These are phyloP conservation scores for Trichomycterus rosablanca DNA, from an alignment of 2,113 vertebrate genomes.

Conservation along the genomic window DNA sequence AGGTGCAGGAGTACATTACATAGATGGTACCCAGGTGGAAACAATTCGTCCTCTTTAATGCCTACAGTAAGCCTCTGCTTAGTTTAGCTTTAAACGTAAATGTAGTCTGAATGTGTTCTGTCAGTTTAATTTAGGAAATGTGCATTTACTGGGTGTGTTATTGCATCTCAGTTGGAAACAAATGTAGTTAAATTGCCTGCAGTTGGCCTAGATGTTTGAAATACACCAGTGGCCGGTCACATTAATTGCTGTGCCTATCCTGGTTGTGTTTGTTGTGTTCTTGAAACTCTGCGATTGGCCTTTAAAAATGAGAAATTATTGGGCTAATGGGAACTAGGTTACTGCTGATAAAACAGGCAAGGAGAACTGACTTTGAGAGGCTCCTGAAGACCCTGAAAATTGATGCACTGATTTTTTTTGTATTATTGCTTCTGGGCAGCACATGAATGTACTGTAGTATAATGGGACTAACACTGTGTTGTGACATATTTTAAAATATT, in stretches of 20 bases:
- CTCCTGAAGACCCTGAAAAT: conserved; percentile 32
- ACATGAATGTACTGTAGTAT: conserved; percentile 8
- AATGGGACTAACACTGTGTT: conserved; percentile 1
- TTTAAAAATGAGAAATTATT: conserved; percentile 30
- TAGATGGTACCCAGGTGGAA: too few species aligned
- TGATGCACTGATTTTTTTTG: conserved; percentile 19
- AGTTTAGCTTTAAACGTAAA: too few species aligned
- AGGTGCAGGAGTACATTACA: too few species aligned
- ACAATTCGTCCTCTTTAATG: too few species aligned
- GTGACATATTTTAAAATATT: not conserved
- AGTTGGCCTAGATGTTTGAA: not conserved
- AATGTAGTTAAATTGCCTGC: not conserved
- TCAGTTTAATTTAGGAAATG: not conserved
- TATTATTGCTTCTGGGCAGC: conserved; percentile 24
- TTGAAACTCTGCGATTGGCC: conserved; percentile 19
- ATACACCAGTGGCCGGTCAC: not conserved
- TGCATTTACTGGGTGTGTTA: not conserved
- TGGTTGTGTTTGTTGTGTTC: conserved; percentile 20
- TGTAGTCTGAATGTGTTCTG: too few species aligned
- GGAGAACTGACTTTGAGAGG: conserved; percentile 32
- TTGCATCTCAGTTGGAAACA: not conserved
- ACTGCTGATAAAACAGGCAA: conserved; percentile 39
- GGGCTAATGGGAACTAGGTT: conserved; percentile 42
- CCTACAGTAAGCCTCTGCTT: too few species aligned
- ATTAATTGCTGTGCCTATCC: conserved; percentile 1